Evolutionary conservation across 2,797 vertebrate species (phyloP).

Genomic region (Tinamus major): DNA sequence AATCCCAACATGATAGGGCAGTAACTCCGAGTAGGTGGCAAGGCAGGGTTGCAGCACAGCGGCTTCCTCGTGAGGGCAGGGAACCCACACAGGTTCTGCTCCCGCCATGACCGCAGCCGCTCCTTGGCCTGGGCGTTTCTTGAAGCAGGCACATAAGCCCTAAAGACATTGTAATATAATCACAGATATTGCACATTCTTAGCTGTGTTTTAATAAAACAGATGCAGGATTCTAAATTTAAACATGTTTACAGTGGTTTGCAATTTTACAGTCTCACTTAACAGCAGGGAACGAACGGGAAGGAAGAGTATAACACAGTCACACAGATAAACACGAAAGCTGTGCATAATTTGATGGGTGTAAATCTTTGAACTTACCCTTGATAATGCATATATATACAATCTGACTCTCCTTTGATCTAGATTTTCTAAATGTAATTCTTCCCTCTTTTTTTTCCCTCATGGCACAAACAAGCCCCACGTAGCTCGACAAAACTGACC

Average conservation of each 20-base stretch:
- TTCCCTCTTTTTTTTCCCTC: not conserved
- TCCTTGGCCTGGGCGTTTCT: not conserved
- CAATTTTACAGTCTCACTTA: not conserved
- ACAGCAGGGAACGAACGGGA: not conserved
- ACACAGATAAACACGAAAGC: not conserved
- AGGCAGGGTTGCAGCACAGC: not conserved
- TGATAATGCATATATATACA: not conserved
- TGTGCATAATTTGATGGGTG: not conserved
- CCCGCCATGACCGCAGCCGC: not conserved
- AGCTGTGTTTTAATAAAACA: not conserved
- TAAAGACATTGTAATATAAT: not conserved
- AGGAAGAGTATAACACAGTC: not conserved
- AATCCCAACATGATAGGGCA: not conserved
- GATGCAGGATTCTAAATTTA: not conserved
- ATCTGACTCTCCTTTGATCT: not conserved
- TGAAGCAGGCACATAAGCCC: not conserved
- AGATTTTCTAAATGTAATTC: not conserved
- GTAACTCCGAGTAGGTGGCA: not conserved
- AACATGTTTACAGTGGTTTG: not conserved
- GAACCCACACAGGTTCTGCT: not conserved
- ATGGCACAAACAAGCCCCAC: not conserved
- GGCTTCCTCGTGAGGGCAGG: not conserved
- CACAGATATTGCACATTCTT: not conserved
- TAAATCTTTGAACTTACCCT: conserved; percentile 14
- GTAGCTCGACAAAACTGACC: not conserved